Evolutionary conservation across 1,140 invertebrate genomes (phyloP), one percentile per base, ranked within the genome.

Genomic region (Streblospio benedicti): DNA sequence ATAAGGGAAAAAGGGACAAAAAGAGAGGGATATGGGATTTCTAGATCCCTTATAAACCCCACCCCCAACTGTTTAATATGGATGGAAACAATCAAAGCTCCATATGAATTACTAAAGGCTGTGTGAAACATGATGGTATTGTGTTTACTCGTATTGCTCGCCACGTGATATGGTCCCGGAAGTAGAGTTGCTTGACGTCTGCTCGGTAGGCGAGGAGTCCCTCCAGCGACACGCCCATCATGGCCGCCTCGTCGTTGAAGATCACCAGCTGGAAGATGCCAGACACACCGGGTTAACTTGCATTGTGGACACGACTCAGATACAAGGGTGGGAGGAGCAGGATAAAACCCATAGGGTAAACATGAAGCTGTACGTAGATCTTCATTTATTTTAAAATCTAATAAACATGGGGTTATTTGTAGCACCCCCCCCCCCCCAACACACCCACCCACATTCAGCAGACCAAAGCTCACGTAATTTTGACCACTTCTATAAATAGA

Each of bases 91-190:
- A n/a, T n/a, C n/a, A n/a, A n/a, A n/a, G n/a, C n/a, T n/a, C n/a
- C n/a, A n/a, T n/a, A n/a, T n/a, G n/a, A n/a, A n/a, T n/a, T n/a
- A n/a, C n/a, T n/a, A n/a, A n/a, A n/a, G n/a, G n/a, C n/a, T n/a
- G n/a, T n/a, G n/a, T n/a, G n/a, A n/a, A n/a, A n/a, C n/a, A n/a
- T n/a, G n/a, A n/a, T n/a, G n/a, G n/a, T n/a, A n/a, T n/a, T n/a
- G n/a, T n/a, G n/a, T n/a, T n/a, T 32, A 62, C 60, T 38, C 38
- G 57, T 18, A 62, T 62, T n/a, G 53, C 30, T 51, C 60, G 60
- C 60, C 60, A 62, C 2, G 30, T 56, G 30, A 57, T 16, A 27
- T 62, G 35, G 28, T 62, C 60, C 45, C 60, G 35, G 43, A 62
- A 57, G 33, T 47, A 62, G 28, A 62, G 55, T 33, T 62, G 54